A percentile compares a stretch with the other conserved stretches of the same genome.
Evolutionary conservation across 1,140 invertebrate genomes (phyloP).

Genomic region (Pseudomyrmex cubaensis): DNA sequence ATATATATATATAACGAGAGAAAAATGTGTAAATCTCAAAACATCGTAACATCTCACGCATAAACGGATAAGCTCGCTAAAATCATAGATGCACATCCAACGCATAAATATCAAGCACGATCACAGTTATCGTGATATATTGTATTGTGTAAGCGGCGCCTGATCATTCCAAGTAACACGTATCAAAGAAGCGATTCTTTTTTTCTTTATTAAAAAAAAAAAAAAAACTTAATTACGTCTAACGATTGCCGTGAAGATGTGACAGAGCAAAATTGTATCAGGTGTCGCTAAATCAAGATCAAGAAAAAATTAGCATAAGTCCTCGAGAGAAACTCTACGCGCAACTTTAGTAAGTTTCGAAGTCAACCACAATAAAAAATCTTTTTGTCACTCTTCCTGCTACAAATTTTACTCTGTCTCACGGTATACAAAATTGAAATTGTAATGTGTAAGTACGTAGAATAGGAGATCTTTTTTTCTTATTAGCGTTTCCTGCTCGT

Average conservation of each 20-base stretch:
- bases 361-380: not conserved
- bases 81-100: constrained; percentile 71
- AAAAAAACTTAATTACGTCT: constrained; percentile 24
- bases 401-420: constrained; percentile 33
- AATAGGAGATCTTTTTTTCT: constrained; percentile 39
- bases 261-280: constrained; percentile 30
- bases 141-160: constrained; percentile 65
- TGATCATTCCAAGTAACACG: constrained; percentile 57
- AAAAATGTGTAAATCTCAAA: constrained; percentile 59
- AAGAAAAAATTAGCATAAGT: not conserved
- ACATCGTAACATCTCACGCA: constrained; percentile 67
- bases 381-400: not conserved
- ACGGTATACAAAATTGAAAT: not conserved
- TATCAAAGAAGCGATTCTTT: constrained; percentile 51
- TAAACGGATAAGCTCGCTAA: constrained; percentile 73
- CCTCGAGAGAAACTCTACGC: not conserved
- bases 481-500: constrained; percentile 35
- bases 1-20: constrained; percentile 33
- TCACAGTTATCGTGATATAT: constrained; percentile 67
- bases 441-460: constrained; percentile 7
- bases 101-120: constrained; percentile 73
- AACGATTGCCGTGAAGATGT: not conserved
- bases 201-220: too few relatives aligned
- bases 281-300: not conserved
- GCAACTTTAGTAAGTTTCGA: too few relatives aligned